Percentiles rank a stretch among this genome's conserved stretches.
Conservation (phyloP, 2,888 invertebrate genomes). For the Steinernema carpocapsae region DNA sequence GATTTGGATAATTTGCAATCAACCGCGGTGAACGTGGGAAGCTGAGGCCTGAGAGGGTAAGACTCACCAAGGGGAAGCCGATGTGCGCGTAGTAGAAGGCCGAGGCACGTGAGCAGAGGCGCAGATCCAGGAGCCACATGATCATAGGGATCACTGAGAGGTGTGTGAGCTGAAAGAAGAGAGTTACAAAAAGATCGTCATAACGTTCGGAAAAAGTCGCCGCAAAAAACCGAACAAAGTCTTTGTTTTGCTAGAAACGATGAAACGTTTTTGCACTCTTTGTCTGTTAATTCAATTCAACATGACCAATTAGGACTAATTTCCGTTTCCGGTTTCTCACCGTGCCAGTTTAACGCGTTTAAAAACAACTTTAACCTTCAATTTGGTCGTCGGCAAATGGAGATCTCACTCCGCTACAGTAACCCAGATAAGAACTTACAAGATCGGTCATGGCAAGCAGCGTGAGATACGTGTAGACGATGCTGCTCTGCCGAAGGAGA, state of each 20-base stretch:
- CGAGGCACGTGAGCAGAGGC: conserved; percentile 63
- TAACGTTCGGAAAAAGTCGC: too few species aligned
- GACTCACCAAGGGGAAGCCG: conserved; percentile 70
- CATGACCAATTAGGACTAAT: neutral
- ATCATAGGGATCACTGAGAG: conserved; percentile 71
- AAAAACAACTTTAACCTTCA: too few species aligned
- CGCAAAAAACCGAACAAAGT: too few species aligned
- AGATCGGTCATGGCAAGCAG: conserved; percentile 71
- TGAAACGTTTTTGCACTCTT: neutral
- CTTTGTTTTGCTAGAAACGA: conserved; percentile 12
- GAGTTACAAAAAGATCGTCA: too few species aligned
- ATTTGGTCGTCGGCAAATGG: neutral
- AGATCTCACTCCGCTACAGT: neutral
- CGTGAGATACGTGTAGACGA: conserved; percentile 72
- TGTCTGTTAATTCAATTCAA: neutral
- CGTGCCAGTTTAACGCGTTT: too few species aligned
- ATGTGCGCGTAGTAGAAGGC: conserved; percentile 71
- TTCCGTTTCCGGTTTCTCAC: conserved; percentile 30
- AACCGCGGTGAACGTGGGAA: conserved; percentile 1
- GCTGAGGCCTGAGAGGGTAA: neutral
- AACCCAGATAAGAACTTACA: conserved; percentile 37
- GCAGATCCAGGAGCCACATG: conserved; percentile 67
- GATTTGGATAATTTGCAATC: conserved; percentile 30
- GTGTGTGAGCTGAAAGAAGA: conserved; percentile 69
- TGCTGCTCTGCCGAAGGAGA: conserved; percentile 69